Base-by-base conservation (phyloP, 92 coral and sea anemone genomes). In the Zoanthus solanderi region DNA sequence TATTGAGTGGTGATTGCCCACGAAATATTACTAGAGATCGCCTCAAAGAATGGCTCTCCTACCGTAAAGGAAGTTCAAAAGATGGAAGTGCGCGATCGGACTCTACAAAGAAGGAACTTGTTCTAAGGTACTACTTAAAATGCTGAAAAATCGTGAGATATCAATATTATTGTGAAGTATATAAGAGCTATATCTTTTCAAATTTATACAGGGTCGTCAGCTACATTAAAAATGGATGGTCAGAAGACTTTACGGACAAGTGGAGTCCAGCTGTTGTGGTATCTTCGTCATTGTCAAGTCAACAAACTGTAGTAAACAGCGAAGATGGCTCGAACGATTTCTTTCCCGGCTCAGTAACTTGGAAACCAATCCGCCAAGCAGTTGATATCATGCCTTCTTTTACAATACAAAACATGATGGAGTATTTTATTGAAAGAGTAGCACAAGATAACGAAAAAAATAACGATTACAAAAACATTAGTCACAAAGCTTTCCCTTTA, bases 21-120 rank as follows among this genome's bases (percentile, higher is more conserved):
- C 76, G 78, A 75, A 13, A 79, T 85, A 32, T 78, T 58, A 86
- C 90, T 11, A 86, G 87, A 90, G 82, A 87, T 78, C 84, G 69
- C 84, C 92, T 6, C 88, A 83, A 88, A 88, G 23, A 23, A 23
- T 23, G 23, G 23, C 23, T 23, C 23, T 23, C 23, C 23, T 23
- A 23, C 23, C 23, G 23, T 23, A 23, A 23, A 23, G 23, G 23
- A 47, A 87, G 85, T 12, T 71, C 77, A 1, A 91, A 91, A 87
- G 93, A 87, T 91, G 93, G 93, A 73, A 84, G 91, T 65, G 89
- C 91, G 23, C 78, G 75, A 75, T 75, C 91, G 63, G 88, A 90
- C 15, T 90, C 93, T 34, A 75, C 88, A 67, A 90, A 90, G 88
- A 87, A 87, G 45, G 90, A 90, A 75, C 68, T 80, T 44, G 85